Conservation (phyloP, 2,113 vertebrate genomes). For the Machaerirhynchus nigripectus region DNA sequence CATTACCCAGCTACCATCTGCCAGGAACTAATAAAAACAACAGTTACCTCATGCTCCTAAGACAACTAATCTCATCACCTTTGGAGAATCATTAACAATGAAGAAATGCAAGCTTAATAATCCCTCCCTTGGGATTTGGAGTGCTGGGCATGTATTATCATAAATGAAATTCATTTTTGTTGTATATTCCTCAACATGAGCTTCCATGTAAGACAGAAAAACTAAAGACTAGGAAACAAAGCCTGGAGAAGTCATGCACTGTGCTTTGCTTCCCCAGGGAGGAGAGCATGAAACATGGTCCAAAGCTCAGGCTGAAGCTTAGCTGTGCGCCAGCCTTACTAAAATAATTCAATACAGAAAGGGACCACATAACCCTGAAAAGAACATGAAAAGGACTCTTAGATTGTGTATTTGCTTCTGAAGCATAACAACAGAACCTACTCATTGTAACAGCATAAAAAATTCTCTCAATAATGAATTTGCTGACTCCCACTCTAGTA, state of each 20-base stretch:
- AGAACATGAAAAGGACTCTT: not conserved
- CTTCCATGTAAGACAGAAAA: not conserved
- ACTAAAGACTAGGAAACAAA: not conserved
- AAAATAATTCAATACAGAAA: not conserved
- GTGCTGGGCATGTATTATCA: not conserved
- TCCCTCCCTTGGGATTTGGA: not conserved
- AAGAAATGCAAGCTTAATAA: not conserved
- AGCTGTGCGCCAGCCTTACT: not conserved
- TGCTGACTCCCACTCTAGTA: not conserved
- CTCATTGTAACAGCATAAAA: fast-evolving
- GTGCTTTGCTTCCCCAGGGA: not conserved
- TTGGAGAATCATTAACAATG: not conserved
- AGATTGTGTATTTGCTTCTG: not conserved
- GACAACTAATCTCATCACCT: conserved; percentile 32
- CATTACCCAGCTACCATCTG: conserved; percentile 37
- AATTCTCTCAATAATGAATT: not conserved
- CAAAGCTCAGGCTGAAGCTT: not conserved
- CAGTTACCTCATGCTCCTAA: not conserved
- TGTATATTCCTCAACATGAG: not conserved
- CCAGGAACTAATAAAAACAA: conserved; percentile 2
- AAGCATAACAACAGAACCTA: not conserved
- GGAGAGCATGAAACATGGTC: fast-evolving
- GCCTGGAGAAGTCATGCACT: not conserved
- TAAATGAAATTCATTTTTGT: not conserved
- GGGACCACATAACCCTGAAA: not conserved